phyloP scores from a whole-genome alignment of 1,140 invertebrate genomes.

The Homalodisca vitripennis region DNA sequence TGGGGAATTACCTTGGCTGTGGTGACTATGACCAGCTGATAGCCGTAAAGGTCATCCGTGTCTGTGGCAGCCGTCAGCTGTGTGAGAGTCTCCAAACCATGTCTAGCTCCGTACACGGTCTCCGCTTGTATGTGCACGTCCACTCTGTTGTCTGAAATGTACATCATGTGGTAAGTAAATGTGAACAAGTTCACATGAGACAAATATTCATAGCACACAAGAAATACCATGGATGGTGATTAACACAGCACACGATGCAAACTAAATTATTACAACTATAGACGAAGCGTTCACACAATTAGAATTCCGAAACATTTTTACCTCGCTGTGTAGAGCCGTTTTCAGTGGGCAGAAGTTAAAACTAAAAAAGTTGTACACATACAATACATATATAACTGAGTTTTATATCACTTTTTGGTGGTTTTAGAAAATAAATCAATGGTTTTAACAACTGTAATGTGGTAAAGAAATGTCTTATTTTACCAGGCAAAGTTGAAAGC shows the following conservation, averaged over 20 bases:
- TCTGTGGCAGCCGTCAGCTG: slow-evolving; percentile 57
- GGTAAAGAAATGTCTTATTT: too few relatives aligned
- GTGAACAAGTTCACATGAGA: background rate
- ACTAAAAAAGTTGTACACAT: background rate
- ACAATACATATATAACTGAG: too few relatives aligned
- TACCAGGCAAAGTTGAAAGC: too few relatives aligned
- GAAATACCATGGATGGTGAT: background rate
- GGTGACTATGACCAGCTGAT: slow-evolving; percentile 46
- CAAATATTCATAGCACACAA: too few relatives aligned
- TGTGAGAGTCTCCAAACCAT: slow-evolving; percentile 72
- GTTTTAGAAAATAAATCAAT: too few relatives aligned
- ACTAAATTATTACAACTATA: background rate
- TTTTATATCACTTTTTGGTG: too few relatives aligned
- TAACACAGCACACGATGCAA: background rate
- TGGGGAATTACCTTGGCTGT: slow-evolving; percentile 44
- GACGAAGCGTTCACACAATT: background rate
- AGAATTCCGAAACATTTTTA: background rate
- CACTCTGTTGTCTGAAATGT: slow-evolving; percentile 47
- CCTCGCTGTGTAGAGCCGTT: background rate
- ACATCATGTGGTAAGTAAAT: background rate
- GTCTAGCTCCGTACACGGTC: slow-evolving; percentile 72
- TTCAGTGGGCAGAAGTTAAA: too few relatives aligned
- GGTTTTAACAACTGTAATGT: too few relatives aligned
- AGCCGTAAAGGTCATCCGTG: background rate
- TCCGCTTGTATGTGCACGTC: slow-evolving; percentile 58